phyloP scores from a whole-genome alignment of 2,113 vertebrate genomes.

The Oncorhynchus kisutch region DNA sequence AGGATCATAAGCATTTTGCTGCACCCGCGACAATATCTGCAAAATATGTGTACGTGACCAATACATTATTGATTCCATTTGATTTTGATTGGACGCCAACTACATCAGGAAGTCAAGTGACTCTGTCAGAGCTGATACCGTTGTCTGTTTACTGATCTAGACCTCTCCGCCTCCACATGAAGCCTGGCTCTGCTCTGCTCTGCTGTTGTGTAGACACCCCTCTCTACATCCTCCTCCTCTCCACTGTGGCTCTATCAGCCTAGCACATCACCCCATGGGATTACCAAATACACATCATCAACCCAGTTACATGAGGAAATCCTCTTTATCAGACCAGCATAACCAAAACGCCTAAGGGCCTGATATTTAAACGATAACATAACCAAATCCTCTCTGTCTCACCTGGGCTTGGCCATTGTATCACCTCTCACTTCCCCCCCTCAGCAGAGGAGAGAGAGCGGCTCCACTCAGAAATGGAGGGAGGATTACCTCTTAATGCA shows the following conservation, averaged over 20 bases:
- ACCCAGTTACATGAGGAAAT: not conserved
- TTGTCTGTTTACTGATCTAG: constrained; percentile 54
- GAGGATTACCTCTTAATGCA: constrained; percentile 52
- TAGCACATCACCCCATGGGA: constrained; percentile 11
- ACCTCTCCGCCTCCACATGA: constrained; percentile 45
- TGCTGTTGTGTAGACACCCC: constrained; percentile 3
- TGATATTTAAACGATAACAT: not conserved
- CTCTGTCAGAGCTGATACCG: constrained; percentile 46
- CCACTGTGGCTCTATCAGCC: constrained; percentile 12
- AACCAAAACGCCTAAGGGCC: too few relatives aligned
- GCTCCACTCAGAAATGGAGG: constrained; percentile 28
- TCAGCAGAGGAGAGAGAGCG: constrained; percentile 23
- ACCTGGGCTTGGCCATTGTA: not conserved
- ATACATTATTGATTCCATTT: too few relatives aligned
- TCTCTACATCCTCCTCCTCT: constrained; percentile 4
- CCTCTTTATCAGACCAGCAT: not conserved
- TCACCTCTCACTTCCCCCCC: not conserved
- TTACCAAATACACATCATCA: constrained; percentile 1
- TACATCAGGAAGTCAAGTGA: constrained; percentile 31
- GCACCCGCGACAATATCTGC: too few relatives aligned
- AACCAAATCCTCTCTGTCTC: not conserved
- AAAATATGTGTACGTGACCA: too few relatives aligned
- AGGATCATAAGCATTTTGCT: too few relatives aligned
- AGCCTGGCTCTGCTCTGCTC: constrained; percentile 21
- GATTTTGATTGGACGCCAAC: too few relatives aligned